Percentiles rank a stretch among this genome's conserved stretches.
Evolutionary conservation across 2,888 invertebrate species (phyloP).

Genomic region (Yponomeuta sedellus): DNA sequence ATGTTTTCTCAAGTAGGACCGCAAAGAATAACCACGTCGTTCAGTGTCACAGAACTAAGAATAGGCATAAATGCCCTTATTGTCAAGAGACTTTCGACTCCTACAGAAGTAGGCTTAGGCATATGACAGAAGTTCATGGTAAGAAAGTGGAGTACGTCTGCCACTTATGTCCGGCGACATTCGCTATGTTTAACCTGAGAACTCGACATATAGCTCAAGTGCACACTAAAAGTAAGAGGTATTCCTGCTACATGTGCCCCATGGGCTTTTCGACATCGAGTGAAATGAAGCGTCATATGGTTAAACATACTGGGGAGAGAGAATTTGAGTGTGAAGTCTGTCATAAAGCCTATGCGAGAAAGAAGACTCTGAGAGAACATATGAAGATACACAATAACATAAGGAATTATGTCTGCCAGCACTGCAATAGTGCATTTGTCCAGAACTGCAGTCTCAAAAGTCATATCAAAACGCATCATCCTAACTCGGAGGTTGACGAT

Average conservation of each 20-base stretch:
- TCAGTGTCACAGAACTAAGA: neutral
- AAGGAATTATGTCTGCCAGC: constrained; percentile 48
- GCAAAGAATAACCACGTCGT: constrained; percentile 12
- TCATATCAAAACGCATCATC: constrained; percentile 55
- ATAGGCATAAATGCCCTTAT: constrained; percentile 16
- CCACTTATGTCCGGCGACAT: constrained; percentile 39
- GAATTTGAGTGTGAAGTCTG: constrained; percentile 55
- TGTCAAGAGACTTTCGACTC: constrained; percentile 34
- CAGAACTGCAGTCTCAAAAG: constrained; percentile 62
- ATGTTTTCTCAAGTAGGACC: neutral
- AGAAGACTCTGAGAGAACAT: constrained; percentile 56
- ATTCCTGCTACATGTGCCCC: constrained; percentile 15
- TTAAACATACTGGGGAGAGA: constrained; percentile 50
- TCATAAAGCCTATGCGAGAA: constrained; percentile 56
- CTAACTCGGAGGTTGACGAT: neutral
- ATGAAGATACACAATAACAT: constrained; percentile 62
- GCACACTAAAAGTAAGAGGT: constrained; percentile 34
- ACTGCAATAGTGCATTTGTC: constrained; percentile 59
- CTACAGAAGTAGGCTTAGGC: constrained; percentile 42
- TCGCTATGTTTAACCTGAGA: constrained; percentile 48
- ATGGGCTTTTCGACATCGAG: constrained; percentile 1
- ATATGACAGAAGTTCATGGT: constrained; percentile 43
- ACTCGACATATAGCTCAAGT: constrained; percentile 53
- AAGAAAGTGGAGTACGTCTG: constrained; percentile 45
- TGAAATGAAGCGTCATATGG: constrained; percentile 30